phyloP scores from a whole-genome alignment of 2,888 invertebrate genomes.

The Nephrocerus scutellatus region DNA sequence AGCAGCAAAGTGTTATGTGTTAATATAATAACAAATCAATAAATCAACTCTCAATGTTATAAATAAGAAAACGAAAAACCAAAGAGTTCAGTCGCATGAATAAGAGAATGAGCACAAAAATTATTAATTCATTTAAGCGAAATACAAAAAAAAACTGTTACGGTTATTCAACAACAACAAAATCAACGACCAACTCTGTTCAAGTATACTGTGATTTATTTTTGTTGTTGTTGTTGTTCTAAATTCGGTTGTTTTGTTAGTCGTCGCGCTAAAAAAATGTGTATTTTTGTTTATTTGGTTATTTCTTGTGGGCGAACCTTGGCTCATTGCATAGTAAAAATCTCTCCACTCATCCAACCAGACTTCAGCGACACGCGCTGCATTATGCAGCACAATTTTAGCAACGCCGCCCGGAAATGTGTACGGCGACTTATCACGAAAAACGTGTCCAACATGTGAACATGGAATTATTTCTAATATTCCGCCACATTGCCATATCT shows the following conservation, averaged over 20 bases:
- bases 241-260: constrained; percentile 16
- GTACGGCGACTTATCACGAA: constrained; percentile 97
- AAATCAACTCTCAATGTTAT: constrained; percentile 10
- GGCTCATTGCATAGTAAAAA: constrained; percentile 98
- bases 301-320: constrained; percentile 63
- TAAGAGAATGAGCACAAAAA: no score
- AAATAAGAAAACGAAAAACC: constrained; percentile 9
- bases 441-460: constrained; percentile 95
- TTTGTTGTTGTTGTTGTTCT: constrained; percentile 9
- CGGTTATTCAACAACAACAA: no score
- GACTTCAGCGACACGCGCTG: constrained; percentile 96
- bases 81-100: constrained; percentile 5
- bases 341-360: constrained; percentile 99
- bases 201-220: no score
- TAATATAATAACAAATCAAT: no score
- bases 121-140: no score
- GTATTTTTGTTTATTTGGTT: constrained; percentile 5
- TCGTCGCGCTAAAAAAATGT: constrained; percentile 1
- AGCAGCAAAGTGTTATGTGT: constrained; percentile 9
- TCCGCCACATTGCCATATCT: constrained; percentile 98
- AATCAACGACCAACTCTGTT: no score
- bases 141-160: no score
- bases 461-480: constrained; percentile 92
- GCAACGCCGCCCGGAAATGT: constrained; percentile 98
- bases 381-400: constrained; percentile 95